Evolutionary conservation across 2,888 invertebrate species (phyloP).

Genomic region (Thymelicus lineola): DNA sequence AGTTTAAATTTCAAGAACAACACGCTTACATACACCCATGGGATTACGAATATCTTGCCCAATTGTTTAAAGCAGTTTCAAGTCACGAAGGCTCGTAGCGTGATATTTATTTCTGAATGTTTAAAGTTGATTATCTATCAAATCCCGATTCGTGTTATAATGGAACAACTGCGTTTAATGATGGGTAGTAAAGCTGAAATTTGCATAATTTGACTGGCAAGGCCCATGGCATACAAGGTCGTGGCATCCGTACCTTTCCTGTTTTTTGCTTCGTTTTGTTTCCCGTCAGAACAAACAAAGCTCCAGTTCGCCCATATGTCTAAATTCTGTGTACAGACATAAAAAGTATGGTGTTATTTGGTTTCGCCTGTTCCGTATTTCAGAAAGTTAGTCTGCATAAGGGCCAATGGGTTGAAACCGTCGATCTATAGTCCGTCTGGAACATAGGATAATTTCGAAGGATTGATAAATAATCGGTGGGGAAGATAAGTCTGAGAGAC

Average conservation of each 20-base stretch:
- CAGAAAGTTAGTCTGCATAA: too few species aligned
- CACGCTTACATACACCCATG: conserved; percentile 7
- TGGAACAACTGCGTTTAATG: not conserved
- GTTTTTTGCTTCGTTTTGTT: conserved; percentile 34
- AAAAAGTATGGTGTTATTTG: conserved; percentile 16
- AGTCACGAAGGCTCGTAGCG: not conserved
- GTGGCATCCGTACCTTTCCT: conserved; percentile 51
- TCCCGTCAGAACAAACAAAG: conserved; percentile 34
- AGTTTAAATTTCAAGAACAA: conserved; percentile 8
- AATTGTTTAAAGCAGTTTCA: conserved; percentile 2
- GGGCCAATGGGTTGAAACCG: too few species aligned
- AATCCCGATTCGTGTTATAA: not conserved
- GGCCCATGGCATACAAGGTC: conserved; percentile 49
- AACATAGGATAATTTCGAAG: too few species aligned
- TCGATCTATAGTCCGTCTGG: too few species aligned
- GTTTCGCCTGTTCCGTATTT: not conserved
- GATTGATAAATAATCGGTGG: too few species aligned
- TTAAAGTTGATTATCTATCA: conserved; percentile 5
- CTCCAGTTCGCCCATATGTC: conserved; percentile 31
- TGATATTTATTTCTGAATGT: not conserved
- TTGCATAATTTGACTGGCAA: conserved; percentile 23
- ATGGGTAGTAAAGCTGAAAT: conserved; percentile 20
- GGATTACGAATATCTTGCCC: conserved; percentile 18
- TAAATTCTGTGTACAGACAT: conserved; percentile 19
- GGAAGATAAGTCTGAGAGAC: too few species aligned